Percentiles rank a stretch among this genome's conserved stretches.
Conservation (phyloP, 2,797 vertebrate species). For the Gymnoscopelus braueri region DNA sequence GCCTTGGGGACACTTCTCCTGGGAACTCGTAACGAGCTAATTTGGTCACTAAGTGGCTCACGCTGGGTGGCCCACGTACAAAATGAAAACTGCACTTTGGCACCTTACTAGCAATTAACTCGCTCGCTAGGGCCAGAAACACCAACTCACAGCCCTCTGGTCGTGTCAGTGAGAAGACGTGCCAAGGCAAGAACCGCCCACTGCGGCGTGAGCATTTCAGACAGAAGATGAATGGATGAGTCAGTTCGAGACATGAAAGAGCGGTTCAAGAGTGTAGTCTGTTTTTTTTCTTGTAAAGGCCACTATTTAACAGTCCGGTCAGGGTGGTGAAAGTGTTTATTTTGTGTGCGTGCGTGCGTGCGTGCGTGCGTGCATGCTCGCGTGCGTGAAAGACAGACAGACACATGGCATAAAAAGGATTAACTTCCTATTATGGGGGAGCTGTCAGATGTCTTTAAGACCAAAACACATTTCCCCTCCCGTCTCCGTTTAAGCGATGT, state of each 20-base stretch:
- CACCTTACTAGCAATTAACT: conserved; percentile 33
- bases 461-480: conserved; percentile 69
- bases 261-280: conserved; percentile 44
- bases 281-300: conserved; percentile 21
- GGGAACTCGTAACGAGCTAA: conserved; percentile 59
- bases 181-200: conserved; percentile 21
- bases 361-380: conserved; percentile 17
- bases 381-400: conserved; percentile 34
- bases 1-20: conserved; percentile 59
- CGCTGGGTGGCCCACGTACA: conserved; percentile 25
- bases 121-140: background rate
- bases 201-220: conserved; percentile 44
- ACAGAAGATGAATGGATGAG: conserved; percentile 56
- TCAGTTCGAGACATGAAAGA: conserved; percentile 21
- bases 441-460: conserved; percentile 74
- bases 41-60: conserved; percentile 56
- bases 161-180: conserved; percentile 13
- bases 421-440: conserved; percentile 69
- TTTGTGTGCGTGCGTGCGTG: background rate
- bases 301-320: conserved; percentile 33
- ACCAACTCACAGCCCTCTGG: background rate
- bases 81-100: conserved; percentile 26
- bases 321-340: conserved; percentile 6
- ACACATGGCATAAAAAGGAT: conserved; percentile 69
- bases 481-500: conserved; percentile 66